These are phyloP conservation scores for Nesometra sesokonis DNA, from an alignment of 35 echinoderm and acorn worm species.

Conservation along the genomic window DNA sequence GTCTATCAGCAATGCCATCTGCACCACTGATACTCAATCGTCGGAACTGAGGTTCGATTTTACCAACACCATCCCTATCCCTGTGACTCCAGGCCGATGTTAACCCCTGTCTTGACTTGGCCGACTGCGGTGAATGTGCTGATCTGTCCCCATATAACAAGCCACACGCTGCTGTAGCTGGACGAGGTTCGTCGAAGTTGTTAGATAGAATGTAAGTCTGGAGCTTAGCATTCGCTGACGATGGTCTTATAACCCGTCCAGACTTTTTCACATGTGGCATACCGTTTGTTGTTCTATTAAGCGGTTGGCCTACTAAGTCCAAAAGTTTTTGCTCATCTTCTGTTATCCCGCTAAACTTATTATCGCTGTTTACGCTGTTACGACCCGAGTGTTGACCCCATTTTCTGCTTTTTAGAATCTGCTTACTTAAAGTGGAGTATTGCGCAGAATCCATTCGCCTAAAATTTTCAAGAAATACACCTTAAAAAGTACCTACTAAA, in stretches of 20 bases:
- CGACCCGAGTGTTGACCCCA: not conserved
- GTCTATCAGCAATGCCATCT: slow-evolving; percentile 70
- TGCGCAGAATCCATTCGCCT: not conserved
- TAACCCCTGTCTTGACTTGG: not conserved
- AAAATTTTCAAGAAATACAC: no score
- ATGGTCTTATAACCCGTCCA: slow-evolving; percentile 56
- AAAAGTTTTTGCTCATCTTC: not conserved
- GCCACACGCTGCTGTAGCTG: slow-evolving; percentile 65
- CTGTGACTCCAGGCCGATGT: not conserved
- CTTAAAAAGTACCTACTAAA: not conserved
- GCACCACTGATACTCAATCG: slow-evolving; percentile 69
- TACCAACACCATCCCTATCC: not conserved
- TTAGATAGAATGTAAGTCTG: slow-evolving; percentile 30
- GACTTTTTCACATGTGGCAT: slow-evolving; percentile 55
- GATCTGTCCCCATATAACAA: slow-evolving; percentile 27
- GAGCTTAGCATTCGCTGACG: slow-evolving; percentile 70
- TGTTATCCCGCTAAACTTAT: not conserved
- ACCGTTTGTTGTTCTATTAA: not conserved
- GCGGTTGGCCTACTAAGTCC: not conserved
- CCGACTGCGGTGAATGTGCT: no score
- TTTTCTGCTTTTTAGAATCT: no score
- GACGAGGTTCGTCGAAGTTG: slow-evolving; percentile 52
- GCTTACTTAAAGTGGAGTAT: not conserved
- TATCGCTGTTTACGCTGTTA: not conserved
- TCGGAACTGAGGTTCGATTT: slow-evolving; percentile 29